Evolutionary conservation across 2,888 invertebrate species (phyloP), one percentile per base, ranked within the genome.

Genomic region (Tipula confusa): DNA sequence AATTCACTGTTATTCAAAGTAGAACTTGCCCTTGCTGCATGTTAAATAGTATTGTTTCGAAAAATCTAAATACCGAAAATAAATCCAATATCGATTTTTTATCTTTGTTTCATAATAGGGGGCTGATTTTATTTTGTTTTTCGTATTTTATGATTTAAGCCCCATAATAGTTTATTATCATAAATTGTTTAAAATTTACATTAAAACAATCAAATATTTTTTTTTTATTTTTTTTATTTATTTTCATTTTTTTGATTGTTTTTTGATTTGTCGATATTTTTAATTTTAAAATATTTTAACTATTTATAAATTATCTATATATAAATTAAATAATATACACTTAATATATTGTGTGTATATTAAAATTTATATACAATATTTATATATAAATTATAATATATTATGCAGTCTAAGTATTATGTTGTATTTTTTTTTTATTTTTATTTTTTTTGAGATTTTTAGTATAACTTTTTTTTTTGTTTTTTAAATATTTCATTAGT

Each of bases 301-400:
- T 64, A 64, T 43, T 43, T 43, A 43, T 43, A 43, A 43, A 43
- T n/a, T 43, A 43, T 43, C n/a, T n/a, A 64, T 64, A 64, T 64
- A 64, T 64, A 64, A 24, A 64, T 24, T 9, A 24, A 9, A 64
- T 64, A n/a, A 64, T 24, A 64, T 24, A 64, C 64, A 64, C 64
- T 24, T 24, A 38, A 64, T 48, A 18, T 13, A 43, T 43, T 43
- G 64, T 64, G 64, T 64, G 64, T 64, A 64, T 24, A 64, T 64
- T 24, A 64, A 24, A 18, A 64, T 64, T 64, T 64, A 64, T 64
- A 64, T 64, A 64, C 64, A 18, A 18, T 24, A 64, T 64, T 64
- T 64, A 64, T 64, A 64, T 64, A 64, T 64, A 64, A 64, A 64
- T 64, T 64, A 64, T 64, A 64, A 64, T 64, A 64, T 64, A 64